Evolutionary conservation across 2,888 invertebrate species (phyloP).

Genomic region (Diarsia dahlii): DNA sequence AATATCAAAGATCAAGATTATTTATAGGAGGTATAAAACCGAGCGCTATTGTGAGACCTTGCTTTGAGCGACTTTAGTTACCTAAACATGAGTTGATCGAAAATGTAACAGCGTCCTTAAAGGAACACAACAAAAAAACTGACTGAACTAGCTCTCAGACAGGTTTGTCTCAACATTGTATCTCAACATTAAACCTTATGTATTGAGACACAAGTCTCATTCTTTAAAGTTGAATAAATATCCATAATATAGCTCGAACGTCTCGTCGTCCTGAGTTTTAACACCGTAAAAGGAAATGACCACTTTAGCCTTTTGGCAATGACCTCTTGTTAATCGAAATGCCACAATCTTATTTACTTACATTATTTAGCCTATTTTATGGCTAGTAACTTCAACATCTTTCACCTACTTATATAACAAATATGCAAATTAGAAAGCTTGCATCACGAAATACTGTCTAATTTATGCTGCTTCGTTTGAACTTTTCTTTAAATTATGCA

Average conservation of each 20-base stretch:
- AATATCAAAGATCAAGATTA: too few relatives aligned
- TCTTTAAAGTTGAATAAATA: constrained; percentile 75
- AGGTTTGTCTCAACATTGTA: constrained; percentile 75
- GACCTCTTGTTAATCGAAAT: constrained; percentile 83
- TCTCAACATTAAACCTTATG: constrained; percentile 81
- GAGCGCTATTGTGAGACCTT: too few relatives aligned
- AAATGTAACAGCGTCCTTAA: too few relatives aligned
- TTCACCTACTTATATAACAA: constrained; percentile 38
- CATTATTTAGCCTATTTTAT: constrained; percentile 10
- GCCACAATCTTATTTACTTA: constrained; percentile 69
- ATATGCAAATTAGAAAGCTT: constrained; percentile 60
- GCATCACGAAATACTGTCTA: constrained; percentile 36
- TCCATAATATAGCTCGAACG: constrained; percentile 73
- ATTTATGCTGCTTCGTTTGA: constrained; percentile 33
- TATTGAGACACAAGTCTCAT: constrained; percentile 75
- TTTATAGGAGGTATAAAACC: too few relatives aligned
- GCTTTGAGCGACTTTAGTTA: too few relatives aligned
- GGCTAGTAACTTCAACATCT: constrained; percentile 16
- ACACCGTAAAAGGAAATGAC: constrained; percentile 87
- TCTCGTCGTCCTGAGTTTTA: constrained; percentile 82
- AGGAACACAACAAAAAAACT: constrained; percentile 75
- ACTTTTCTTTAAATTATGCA: constrained; percentile 31
- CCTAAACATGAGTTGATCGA: too few relatives aligned
- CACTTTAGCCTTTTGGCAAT: constrained; percentile 88
- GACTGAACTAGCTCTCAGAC: constrained; percentile 81